Evolutionary conservation across 2,888 invertebrate genomes (phyloP).

Genomic region (Eueremaeus valkanovi): DNA sequence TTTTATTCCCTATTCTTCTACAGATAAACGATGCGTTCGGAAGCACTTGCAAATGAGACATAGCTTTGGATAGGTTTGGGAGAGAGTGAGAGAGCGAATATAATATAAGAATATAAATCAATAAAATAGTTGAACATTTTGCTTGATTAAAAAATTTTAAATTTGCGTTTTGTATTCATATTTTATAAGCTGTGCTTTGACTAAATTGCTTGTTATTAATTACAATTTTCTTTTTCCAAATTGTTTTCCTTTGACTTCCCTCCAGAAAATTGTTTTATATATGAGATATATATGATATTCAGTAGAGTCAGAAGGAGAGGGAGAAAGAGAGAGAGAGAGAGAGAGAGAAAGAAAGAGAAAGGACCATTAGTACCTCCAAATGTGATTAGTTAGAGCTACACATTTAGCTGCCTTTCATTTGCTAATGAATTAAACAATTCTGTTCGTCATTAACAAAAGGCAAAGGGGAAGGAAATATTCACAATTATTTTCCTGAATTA

Average conservation of each 20-base stretch:
- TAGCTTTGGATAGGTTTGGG: background rate
- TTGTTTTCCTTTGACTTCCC: conserved; percentile 23
- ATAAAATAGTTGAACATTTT: conserved; percentile 26
- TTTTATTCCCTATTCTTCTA: background rate
- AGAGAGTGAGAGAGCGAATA: background rate
- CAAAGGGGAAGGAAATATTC: conserved; percentile 29
- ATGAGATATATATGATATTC: background rate
- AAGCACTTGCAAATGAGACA: conserved; percentile 20
- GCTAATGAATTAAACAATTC: conserved; percentile 16
- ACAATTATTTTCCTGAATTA: conserved; percentile 25
- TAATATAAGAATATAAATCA: conserved; percentile 18
- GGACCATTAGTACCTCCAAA: conserved; percentile 15
- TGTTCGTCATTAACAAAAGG: conserved; percentile 23
- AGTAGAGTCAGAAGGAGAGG: background rate
- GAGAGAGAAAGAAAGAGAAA: background rate
- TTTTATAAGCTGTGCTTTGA: conserved; percentile 15
- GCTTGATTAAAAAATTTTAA: conserved; percentile 27
- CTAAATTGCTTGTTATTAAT: conserved; percentile 29
- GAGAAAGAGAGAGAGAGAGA: background rate
- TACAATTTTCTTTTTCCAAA: conserved; percentile 20
- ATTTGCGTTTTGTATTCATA: conserved; percentile 19
- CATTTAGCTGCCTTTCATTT: conserved; percentile 4
- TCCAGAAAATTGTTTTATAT: background rate
- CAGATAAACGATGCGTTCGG: conserved; percentile 25
- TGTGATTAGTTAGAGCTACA: conserved; percentile 14